Evolutionary conservation across 2,113 vertebrate genomes (phyloP).

Genomic region (Microcebus lehilahytsara): DNA sequence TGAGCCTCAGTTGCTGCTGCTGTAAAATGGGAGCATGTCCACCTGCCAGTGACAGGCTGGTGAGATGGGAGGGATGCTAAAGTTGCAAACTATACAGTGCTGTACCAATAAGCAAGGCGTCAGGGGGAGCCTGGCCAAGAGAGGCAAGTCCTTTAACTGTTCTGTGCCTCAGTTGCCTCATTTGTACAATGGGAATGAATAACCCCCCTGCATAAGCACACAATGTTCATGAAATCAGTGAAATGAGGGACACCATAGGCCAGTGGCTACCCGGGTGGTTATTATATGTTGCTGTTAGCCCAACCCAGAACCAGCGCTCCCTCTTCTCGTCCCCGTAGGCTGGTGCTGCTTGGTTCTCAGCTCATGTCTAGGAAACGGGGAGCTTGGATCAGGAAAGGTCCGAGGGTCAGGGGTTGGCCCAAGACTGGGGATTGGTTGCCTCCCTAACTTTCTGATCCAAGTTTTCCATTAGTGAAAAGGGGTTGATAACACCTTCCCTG

Average conservation of each 20-base stretch:
- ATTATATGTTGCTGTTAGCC: background rate
- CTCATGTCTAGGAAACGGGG: background rate
- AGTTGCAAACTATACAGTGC: background rate
- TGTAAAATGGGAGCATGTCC: background rate
- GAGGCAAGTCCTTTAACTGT: background rate
- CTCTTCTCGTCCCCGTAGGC: background rate
- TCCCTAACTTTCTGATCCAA: background rate
- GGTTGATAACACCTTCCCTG: background rate
- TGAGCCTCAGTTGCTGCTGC: background rate
- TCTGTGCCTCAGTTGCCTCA: background rate
- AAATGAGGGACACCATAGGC: too few species aligned
- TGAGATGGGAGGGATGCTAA: background rate
- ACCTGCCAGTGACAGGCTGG: background rate
- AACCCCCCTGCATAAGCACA: background rate
- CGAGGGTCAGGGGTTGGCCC: background rate
- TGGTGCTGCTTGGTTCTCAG: background rate
- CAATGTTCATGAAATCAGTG: too few species aligned
- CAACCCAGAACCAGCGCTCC: accelerated
- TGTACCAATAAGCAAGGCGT: accelerated
- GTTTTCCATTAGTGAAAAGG: background rate
- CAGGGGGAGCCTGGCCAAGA: background rate
- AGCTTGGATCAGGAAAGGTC: background rate
- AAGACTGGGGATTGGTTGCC: background rate
- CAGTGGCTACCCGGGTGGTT: accelerated
- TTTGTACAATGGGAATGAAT: background rate